A percentile compares a stretch with the other conserved stretches of the same genome.
These are phyloP conservation scores for Papilio polyxenes DNA, from an alignment of 1,140 invertebrate genomes.

Conservation along the genomic window DNA sequence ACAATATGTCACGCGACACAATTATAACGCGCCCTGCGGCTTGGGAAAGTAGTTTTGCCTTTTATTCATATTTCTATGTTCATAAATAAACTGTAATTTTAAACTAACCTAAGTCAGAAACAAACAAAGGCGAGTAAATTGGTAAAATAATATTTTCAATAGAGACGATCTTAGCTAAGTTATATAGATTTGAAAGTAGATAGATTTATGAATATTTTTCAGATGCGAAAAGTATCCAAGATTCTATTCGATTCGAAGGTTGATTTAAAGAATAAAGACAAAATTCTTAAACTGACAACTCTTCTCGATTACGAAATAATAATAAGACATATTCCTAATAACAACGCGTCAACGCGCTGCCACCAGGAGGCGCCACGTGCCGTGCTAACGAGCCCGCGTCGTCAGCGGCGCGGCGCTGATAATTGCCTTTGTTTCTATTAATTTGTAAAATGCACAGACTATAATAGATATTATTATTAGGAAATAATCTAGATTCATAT, in stretches of 20 bases:
- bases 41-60: constrained; percentile 3
- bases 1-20: constrained; percentile 22
- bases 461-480: neutral
- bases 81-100: too few relatives aligned
- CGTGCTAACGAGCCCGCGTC: constrained; percentile 29
- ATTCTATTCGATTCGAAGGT: too few relatives aligned
- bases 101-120: too few relatives aligned
- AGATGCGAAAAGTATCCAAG: too few relatives aligned
- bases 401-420: neutral
- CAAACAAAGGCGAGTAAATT: too few relatives aligned
- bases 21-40: constrained; percentile 28
- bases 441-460: neutral
- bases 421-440: constrained; percentile 27
- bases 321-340: neutral
- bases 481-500: neutral
- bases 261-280: neutral
- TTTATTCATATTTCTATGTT: neutral
- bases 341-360: neutral
- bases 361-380: constrained; percentile 28
- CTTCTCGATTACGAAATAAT: neutral
- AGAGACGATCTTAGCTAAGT: too few relatives aligned
- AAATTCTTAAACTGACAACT: neutral
- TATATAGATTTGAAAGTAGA: too few relatives aligned
- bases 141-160: too few relatives aligned
- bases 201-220: too few relatives aligned